Conservation (phyloP, 1,140 invertebrate species). For the Pentalonia nigronervosa region DNA sequence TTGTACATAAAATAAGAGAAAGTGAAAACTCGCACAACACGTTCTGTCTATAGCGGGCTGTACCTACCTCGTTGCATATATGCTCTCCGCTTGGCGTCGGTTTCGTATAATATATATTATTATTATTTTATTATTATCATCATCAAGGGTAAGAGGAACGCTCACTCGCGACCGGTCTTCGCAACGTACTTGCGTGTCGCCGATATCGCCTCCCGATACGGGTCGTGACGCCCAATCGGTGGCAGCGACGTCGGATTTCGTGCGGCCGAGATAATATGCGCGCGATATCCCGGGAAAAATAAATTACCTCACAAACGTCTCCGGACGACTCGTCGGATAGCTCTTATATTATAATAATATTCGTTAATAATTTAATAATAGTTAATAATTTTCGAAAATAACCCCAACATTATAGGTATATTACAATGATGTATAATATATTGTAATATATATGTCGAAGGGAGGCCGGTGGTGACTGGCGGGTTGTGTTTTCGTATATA, state of each 20-base stretch:
- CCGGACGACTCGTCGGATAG: background rate
- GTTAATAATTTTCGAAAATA: too few relatives aligned
- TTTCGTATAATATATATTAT: background rate
- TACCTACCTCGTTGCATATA: background rate
- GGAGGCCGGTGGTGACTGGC: background rate
- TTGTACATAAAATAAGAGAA: slow-evolving; percentile 20
- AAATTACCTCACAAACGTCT: slow-evolving; percentile 9
- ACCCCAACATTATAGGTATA: background rate
- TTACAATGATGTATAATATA: too few relatives aligned
- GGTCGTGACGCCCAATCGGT: background rate
- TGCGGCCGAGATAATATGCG: background rate
- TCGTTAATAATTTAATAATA: too few relatives aligned
- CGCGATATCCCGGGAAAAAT: background rate
- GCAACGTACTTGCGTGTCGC: background rate
- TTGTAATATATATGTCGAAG: background rate
- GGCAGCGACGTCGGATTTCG: background rate
- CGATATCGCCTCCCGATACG: background rate
- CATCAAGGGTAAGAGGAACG: too few relatives aligned
- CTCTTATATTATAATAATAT: background rate
- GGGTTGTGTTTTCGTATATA: background rate
- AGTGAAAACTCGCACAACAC: slow-evolving; percentile 42
- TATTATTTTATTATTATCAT: background rate
- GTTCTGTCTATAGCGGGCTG: background rate
- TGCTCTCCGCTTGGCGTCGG: background rate
- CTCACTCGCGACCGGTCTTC: background rate